A percentile compares a stretch with the other conserved stretches of the same genome.
These are phyloP conservation scores for Sebastes kiyomatsui DNA, from an alignment of 2,797 vertebrate species.

Conservation along the genomic window DNA sequence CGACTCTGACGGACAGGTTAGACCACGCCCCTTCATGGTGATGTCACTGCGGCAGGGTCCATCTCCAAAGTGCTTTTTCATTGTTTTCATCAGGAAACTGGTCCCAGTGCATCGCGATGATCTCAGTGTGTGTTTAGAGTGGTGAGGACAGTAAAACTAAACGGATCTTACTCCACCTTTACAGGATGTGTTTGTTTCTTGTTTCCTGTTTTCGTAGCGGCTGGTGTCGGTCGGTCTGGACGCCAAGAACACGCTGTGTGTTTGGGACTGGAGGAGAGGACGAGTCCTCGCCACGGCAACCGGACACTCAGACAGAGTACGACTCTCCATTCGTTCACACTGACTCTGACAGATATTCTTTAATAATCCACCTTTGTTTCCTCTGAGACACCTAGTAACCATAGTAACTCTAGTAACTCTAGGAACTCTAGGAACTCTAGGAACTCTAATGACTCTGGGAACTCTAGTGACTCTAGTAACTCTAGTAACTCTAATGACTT, in stretches of 20 bases:
- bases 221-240: slow-evolving; percentile 94
- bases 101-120: no score
- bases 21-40: slow-evolving; percentile 27
- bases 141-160: neutral
- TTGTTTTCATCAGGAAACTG: no score
- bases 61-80: no score
- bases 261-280: slow-evolving; percentile 98
- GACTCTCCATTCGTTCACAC: neutral
- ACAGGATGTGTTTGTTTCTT: neutral
- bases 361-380: neutral
- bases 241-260: slow-evolving; percentile 94
- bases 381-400: neutral
- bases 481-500: neutral
- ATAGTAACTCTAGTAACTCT: neutral
- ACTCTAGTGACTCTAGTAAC: neutral
- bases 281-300: slow-evolving; percentile 92
- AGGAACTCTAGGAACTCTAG: neutral
- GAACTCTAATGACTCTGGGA: fast-evolving
- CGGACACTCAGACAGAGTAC: slow-evolving; percentile 95
- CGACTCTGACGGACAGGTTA: slow-evolving; percentile 93
- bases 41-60: no score
- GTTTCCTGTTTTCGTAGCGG: slow-evolving; percentile 72
- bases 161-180: neutral
- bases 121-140: neutral
- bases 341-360: neutral